Percentiles rank a stretch among this genome's conserved stretches.
phyloP scores from a whole-genome alignment of 2,888 invertebrate species.

The Pyrochroa serraticornis region DNA sequence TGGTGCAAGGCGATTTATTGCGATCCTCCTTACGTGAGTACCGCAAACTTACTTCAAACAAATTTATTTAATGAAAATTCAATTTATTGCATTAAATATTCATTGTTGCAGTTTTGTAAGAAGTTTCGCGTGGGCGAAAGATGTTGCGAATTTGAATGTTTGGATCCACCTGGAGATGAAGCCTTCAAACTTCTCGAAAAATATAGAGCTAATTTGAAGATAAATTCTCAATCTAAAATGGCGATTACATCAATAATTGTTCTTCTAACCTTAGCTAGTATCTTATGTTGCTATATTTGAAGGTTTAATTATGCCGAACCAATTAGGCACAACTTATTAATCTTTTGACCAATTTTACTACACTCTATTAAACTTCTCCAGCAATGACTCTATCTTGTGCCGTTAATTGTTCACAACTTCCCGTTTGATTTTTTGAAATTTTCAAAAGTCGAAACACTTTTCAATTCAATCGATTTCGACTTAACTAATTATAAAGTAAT shows the following conservation, averaged over 20 bases:
- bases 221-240: slow-evolving; percentile 25
- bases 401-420: slow-evolving; percentile 12
- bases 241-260: slow-evolving; percentile 9
- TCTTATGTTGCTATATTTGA: slow-evolving; percentile 9
- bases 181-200: slow-evolving; percentile 49
- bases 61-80: slow-evolving; percentile 3
- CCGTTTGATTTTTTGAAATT: slow-evolving; percentile 1
- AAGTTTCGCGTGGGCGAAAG: slow-evolving; percentile 82
- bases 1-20: slow-evolving; percentile 89
- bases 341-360: slow-evolving; percentile 21
- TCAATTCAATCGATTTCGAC: slow-evolving; percentile 6
- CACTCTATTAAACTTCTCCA: slow-evolving; percentile 6
- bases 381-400: neutral
- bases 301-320: slow-evolving; percentile 11
- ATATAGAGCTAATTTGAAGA: slow-evolving; percentile 43
- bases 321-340: slow-evolving; percentile 7
- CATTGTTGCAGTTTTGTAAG: slow-evolving; percentile 74
- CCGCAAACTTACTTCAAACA: slow-evolving; percentile 5
- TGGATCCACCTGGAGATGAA: slow-evolving; percentile 76
- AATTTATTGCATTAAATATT: slow-evolving; percentile 2
- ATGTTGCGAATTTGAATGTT: slow-evolving; percentile 89
- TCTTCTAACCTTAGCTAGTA: slow-evolving; percentile 10
- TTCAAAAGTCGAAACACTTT: neutral
- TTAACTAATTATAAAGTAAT: slow-evolving; percentile 10
- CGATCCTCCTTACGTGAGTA: slow-evolving; percentile 83